Evolutionary conservation across 1,140 invertebrate species (phyloP).

Genomic region (Halesus radiatus): DNA sequence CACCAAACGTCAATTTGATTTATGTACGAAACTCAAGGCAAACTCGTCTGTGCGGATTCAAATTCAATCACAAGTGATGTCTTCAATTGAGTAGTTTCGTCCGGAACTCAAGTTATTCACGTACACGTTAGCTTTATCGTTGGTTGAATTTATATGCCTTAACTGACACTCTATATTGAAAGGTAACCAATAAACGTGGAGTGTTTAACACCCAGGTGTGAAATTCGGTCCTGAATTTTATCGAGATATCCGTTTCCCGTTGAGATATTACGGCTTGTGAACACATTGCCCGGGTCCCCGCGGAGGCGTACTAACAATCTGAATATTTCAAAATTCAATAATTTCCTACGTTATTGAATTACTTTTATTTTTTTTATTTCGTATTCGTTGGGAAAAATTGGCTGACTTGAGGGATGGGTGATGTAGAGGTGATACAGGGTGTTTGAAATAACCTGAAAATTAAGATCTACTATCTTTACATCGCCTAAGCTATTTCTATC

Average conservation of each 20-base stretch:
- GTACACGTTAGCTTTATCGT: conserved; percentile 31
- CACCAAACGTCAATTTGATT: no score
- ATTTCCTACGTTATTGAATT: no score
- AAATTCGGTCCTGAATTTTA: conserved; percentile 38
- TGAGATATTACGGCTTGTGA: conserved; percentile 35
- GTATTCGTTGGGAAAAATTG: no score
- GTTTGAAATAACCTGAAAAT: no score
- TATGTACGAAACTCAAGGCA: no score
- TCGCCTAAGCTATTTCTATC: no score
- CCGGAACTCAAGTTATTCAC: background rate
- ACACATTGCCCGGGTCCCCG: conserved; percentile 9
- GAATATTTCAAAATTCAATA: background rate
- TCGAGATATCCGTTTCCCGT: conserved; percentile 33
- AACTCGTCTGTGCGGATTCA: no score
- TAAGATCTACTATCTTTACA: no score
- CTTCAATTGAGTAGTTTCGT: background rate
- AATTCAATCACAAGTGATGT: background rate
- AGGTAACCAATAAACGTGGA: conserved; percentile 33
- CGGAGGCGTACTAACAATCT: conserved; percentile 9
- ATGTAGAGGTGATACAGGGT: no score
- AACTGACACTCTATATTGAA: conserved; percentile 35
- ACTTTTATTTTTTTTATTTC: no score
- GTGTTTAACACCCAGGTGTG: conserved; percentile 36
- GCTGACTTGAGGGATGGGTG: no score
- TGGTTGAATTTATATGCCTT: conserved; percentile 34